Percentiles rank a stretch among this genome's conserved stretches.
phyloP scores from a whole-genome alignment of 2,113 vertebrate genomes.

The Phalacrocorax carbo region DNA sequence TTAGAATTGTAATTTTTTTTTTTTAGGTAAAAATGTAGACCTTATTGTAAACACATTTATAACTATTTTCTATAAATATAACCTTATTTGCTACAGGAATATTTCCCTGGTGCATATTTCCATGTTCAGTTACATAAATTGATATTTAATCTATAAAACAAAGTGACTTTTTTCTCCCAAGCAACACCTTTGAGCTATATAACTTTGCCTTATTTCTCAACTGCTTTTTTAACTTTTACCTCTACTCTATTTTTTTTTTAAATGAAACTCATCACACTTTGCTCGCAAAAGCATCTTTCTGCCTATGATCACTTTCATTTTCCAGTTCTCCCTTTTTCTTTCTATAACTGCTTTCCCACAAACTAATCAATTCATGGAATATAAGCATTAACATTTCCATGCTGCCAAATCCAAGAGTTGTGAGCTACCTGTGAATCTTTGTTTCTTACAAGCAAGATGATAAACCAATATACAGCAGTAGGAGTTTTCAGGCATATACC shows the following conservation, averaged over 20 bases:
- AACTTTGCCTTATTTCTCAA: background rate
- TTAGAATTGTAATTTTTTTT: background rate
- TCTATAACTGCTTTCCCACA: background rate
- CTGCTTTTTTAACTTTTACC: background rate
- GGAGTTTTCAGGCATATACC: background rate
- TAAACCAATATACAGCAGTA: background rate
- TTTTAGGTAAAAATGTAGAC: background rate
- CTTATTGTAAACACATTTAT: background rate
- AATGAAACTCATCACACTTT: background rate
- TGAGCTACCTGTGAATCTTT: background rate
- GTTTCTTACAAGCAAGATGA: background rate
- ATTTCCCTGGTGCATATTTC: background rate
- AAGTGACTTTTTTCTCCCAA: background rate
- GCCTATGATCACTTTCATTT: background rate
- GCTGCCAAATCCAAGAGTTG: background rate
- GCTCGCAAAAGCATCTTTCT: background rate
- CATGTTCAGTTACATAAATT: background rate
- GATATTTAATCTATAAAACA: background rate
- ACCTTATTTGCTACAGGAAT: background rate
- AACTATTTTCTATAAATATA: background rate
- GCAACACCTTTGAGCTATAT: background rate
- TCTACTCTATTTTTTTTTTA: background rate
- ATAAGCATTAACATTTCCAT: background rate
- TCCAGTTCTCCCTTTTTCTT: background rate
- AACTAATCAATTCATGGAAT: background rate